Evolutionary conservation across 1,140 invertebrate genomes (phyloP).

Genomic region (Atta colombica): DNA sequence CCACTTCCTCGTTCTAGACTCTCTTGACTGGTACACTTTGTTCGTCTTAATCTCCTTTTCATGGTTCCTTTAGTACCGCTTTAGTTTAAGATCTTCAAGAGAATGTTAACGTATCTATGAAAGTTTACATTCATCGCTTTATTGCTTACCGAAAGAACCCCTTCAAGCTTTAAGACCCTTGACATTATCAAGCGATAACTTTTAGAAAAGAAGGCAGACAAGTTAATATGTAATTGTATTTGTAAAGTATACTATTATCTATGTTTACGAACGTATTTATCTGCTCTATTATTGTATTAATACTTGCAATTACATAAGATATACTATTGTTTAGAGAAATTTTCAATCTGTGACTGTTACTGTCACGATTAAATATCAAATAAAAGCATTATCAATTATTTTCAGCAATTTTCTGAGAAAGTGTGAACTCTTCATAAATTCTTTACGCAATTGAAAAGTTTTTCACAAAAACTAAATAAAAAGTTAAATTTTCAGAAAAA

Average conservation of each 20-base stretch:
- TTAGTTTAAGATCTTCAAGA: neutral
- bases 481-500: no score
- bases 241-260: neutral
- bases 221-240: neutral
- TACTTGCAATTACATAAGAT: neutral
- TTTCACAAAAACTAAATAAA: no score
- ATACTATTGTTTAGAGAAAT: neutral
- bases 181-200: neutral
- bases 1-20: conserved; percentile 78
- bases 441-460: neutral
- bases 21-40: conserved; percentile 50
- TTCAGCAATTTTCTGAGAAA: neutral
- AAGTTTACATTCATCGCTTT: conserved; percentile 1
- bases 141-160: neutral
- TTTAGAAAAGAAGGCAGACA: neutral
- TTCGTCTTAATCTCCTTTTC: neutral
- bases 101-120: conserved; percentile 1
- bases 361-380: neutral
- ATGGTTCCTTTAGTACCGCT: neutral
- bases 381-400: neutral
- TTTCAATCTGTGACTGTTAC: neutral
- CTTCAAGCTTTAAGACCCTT: neutral
- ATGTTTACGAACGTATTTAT: neutral
- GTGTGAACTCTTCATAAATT: neutral
- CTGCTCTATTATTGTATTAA: neutral